Evolutionary conservation across 2,113 vertebrate species (phyloP).

Genomic region (Myotis brandtii): DNA sequence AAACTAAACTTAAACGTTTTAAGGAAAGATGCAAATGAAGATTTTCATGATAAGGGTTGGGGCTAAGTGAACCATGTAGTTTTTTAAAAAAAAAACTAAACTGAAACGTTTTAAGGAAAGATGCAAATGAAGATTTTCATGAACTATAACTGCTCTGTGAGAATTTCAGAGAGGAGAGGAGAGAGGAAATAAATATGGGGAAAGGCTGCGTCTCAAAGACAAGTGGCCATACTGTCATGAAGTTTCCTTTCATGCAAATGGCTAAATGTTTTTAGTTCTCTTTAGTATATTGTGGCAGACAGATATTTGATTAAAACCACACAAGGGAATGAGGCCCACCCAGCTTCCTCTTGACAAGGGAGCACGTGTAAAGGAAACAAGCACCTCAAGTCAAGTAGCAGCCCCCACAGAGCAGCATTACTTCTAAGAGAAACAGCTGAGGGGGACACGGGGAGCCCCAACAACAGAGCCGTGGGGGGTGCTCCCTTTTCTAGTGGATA

Average conservation of each 20-base stretch:
- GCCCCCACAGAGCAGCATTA: background rate
- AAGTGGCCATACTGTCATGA: background rate
- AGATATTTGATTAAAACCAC: background rate
- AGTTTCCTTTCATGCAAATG: background rate
- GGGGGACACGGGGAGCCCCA: background rate
- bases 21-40: background rate
- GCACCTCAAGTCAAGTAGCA: background rate
- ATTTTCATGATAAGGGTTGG: background rate
- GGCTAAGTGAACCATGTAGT: background rate
- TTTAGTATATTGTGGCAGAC: background rate
- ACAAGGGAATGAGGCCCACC: accelerated
- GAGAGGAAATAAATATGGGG: background rate
- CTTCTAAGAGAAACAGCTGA: background rate
- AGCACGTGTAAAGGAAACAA: background rate
- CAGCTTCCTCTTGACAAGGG: background rate
- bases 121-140: background rate
- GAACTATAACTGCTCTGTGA: background rate
- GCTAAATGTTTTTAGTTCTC: background rate
- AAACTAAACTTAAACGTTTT: background rate
- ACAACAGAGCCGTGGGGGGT: accelerated
- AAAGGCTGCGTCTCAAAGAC: background rate
- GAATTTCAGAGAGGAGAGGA: conserved; percentile 9
- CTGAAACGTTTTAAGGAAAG: background rate
- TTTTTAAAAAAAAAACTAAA: background rate
- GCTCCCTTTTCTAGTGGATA: background rate